Conservation (phyloP, 2,888 invertebrate species). For the Melinaea marsaeus region DNA sequence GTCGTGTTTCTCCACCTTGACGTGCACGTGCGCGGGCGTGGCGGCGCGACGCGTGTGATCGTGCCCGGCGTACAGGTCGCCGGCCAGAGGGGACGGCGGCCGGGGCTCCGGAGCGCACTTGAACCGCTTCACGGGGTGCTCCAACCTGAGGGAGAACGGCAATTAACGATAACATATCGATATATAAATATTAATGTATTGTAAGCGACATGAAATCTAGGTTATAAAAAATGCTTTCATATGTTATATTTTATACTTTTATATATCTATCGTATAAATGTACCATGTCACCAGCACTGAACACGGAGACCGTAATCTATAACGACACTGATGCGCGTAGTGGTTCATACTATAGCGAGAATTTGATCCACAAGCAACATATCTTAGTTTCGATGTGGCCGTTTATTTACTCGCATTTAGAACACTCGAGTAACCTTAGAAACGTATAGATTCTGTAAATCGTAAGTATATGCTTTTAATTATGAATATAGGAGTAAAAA, state of each 20-base stretch:
- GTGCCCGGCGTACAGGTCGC: slow-evolving; percentile 81
- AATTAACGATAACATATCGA: neutral
- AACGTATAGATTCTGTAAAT: neutral
- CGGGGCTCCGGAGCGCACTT: slow-evolving; percentile 78
- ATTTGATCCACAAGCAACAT: slow-evolving; percentile 44
- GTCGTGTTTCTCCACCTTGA: slow-evolving; percentile 80
- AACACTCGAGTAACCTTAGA: neutral
- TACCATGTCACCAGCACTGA: slow-evolving; percentile 47
- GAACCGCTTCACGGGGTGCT: slow-evolving; percentile 94
- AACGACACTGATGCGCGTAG: slow-evolving; percentile 49
- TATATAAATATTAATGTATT: too few species aligned
- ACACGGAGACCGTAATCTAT: slow-evolving; percentile 48
- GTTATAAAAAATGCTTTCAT: neutral
- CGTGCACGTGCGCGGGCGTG: slow-evolving; percentile 41
- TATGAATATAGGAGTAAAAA: too few species aligned
- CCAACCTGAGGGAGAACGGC: slow-evolving; percentile 78
- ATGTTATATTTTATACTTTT: neutral
- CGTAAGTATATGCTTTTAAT: too few species aligned
- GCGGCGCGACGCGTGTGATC: slow-evolving; percentile 74
- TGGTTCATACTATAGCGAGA: slow-evolving; percentile 55
- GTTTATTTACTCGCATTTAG: slow-evolving; percentile 42
- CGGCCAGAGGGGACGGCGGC: slow-evolving; percentile 51
- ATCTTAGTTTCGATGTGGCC: slow-evolving; percentile 37
- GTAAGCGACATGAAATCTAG: neutral
- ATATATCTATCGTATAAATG: neutral